Base-by-base conservation (phyloP, 2,797 vertebrate genomes). In the Phataginus tricuspis region DNA sequence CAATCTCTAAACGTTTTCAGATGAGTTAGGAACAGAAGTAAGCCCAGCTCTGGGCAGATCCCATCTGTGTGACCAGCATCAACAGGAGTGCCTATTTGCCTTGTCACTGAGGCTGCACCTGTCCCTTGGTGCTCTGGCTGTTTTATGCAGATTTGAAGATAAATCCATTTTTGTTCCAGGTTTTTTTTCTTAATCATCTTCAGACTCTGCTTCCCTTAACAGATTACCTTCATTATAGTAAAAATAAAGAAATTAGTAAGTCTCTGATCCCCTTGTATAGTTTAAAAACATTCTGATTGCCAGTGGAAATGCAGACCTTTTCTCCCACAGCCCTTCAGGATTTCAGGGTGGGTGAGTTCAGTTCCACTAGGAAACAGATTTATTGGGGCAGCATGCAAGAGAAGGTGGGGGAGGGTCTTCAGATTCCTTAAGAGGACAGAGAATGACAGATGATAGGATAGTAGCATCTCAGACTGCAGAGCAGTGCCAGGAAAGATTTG, bases 1-100 rank as follows among this genome's bases (percentile, higher is more conserved):
- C 95, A 95, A 53, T 82, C 90, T 92, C 93, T 77, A 71, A 96
- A 96, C 95, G 93, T 95, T 96, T 97, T 96, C 92, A 91, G 96
- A 97, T 95, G 97, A 91, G 97, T 97, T 93, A 95, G 85, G 57
- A 85, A 90, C 84, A 96, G 88, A 84, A 80, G 78, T 71, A 77
- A 71, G 92, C 95, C 83, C 83, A 93, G 78, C 90, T 96, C 42
- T 57, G 66, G 88, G 74, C 91, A 96, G 83, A 95, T 89, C 71
- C 61, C 37, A 39, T 69, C 93, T 89, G 63, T 90, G 83, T 72
- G 71, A 91, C 74, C 85, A 86, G 88, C 68, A 57, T 61, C 2
- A 8, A 55, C 4, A 75, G 23, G 63, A 68, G 21, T 34, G 71
- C 29, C 4, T 72, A 39, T 95, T 97, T 86, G 59, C 61, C n/a